A percentile compares a stretch with the other conserved stretches of the same genome.
Conservation (phyloP, 2,113 vertebrate genomes). For the Brachyhypopomus gauderio region DNA sequence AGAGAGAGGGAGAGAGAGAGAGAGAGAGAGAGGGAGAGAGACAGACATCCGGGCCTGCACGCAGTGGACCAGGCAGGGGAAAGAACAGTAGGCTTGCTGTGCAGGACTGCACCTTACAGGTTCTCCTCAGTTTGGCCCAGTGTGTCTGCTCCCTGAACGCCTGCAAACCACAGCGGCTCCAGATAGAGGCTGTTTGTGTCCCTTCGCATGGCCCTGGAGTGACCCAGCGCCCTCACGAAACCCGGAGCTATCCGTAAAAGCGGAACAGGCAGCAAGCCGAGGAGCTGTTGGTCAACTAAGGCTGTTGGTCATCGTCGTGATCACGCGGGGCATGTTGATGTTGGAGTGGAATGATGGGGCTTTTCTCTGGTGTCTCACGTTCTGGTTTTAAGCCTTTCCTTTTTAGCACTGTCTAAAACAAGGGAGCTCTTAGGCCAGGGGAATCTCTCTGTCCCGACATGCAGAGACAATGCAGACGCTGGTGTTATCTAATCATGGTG, state of each 20-base stretch:
- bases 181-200: conserved; percentile 53
- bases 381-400: conserved; percentile 36
- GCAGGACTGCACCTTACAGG: conserved; percentile 50
- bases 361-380: conserved; percentile 34
- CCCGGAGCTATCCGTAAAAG: conserved; percentile 34
- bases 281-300: conserved; percentile 2
- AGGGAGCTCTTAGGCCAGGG: conserved; percentile 20
- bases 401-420: conserved; percentile 21
- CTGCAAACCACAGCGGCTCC: conserved; percentile 48
- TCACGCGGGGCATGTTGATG: not conserved
- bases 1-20: conserved; percentile 42
- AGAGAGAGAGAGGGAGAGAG: not conserved
- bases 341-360: conserved; percentile 12
- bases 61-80: conserved; percentile 9
- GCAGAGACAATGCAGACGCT: conserved; percentile 41
- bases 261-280: conserved; percentile 18
- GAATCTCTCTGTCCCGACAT: conserved; percentile 33
- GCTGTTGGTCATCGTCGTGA: not conserved
- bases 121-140: conserved; percentile 35
- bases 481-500: conserved; percentile 61
- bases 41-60: conserved; percentile 1
- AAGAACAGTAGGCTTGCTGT: conserved; percentile 51
- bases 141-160: conserved; percentile 36
- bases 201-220: conserved; percentile 40
- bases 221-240: conserved; percentile 38